A percentile compares a stretch with the other conserved stretches of the same genome.
These are phyloP conservation scores for Spinus olivaceus DNA, from an alignment of 2,797 vertebrate species.

Conservation along the genomic window DNA sequence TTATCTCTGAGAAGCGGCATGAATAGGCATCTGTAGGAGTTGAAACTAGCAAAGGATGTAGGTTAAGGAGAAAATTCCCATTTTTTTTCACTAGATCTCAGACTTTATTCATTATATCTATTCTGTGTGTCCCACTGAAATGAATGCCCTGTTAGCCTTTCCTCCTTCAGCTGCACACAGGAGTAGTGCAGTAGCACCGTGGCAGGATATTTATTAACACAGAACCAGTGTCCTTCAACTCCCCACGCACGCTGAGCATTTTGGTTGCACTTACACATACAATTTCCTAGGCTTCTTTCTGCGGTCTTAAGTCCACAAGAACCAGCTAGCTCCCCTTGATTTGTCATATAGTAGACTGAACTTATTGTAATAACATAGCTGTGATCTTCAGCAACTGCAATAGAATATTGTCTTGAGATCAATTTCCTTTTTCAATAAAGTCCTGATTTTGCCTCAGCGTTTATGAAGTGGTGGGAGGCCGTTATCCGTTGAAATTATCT, in stretches of 20 bases:
- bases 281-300: background rate
- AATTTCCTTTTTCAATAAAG: conserved; percentile 64
- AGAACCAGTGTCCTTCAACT: background rate
- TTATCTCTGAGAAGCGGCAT: background rate
- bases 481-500: conserved; percentile 47
- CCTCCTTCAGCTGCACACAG: background rate
- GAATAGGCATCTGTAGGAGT: background rate
- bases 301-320: background rate
- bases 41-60: background rate
- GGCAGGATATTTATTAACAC: background rate
- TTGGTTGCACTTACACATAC: background rate
- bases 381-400: conserved; percentile 45
- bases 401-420: conserved; percentile 30
- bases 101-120: background rate
- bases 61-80: background rate
- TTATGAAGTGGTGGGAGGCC: conserved; percentile 47
- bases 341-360: background rate
- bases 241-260: fast-evolving
- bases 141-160: fast-evolving
- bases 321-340: background rate
- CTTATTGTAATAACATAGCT: conserved; percentile 22
- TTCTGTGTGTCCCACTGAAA: background rate
- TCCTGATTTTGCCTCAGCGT: conserved; percentile 23
- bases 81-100: background rate
- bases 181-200: background rate